Evolutionary conservation across 2,888 invertebrate genomes (phyloP).

Genomic region (Nycteola revayana): DNA sequence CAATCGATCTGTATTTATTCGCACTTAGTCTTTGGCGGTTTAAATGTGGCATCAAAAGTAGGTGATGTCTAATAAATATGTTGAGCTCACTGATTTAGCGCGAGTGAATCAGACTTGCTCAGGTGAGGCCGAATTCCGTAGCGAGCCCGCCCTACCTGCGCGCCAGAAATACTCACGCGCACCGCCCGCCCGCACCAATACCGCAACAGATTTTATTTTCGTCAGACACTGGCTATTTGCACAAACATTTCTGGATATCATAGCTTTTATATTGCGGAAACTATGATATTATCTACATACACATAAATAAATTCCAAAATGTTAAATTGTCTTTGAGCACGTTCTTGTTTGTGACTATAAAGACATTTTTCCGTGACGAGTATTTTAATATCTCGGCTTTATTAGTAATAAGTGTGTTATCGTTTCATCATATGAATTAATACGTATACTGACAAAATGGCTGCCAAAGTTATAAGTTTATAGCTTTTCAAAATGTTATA

Average conservation of each 20-base stretch:
- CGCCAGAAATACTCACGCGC: constrained; percentile 74
- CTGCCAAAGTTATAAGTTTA: no score
- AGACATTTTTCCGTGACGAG: no score
- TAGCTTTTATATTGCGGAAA: constrained; percentile 39
- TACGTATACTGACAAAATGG: no score
- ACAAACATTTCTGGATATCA: constrained; percentile 44
- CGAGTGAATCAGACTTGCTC: constrained; percentile 73
- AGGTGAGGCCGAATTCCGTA: constrained; percentile 80
- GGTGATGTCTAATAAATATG: constrained; percentile 61
- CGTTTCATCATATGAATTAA: no score
- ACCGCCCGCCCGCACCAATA: constrained; percentile 50
- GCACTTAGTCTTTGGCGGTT: constrained; percentile 27
- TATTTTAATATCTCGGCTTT: no score
- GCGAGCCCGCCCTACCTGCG: constrained; percentile 73
- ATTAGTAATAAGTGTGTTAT: no score
- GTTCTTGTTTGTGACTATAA: no score
- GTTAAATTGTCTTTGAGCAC: no score
- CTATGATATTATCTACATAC: constrained; percentile 16
- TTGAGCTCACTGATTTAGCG: constrained; percentile 72
- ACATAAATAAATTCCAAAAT: constrained; percentile 4
- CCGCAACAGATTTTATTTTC: constrained; percentile 54
- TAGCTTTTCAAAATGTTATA: no score
- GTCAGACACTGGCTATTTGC: constrained; percentile 42
- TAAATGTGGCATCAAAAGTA: constrained; percentile 46
- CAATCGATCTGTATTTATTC: constrained; percentile 15